Evolutionary conservation across 30 jellyfish, hydroid and myxozoan genomes (phyloP).

Genomic region (Calvadosia cruxmelitensis): DNA sequence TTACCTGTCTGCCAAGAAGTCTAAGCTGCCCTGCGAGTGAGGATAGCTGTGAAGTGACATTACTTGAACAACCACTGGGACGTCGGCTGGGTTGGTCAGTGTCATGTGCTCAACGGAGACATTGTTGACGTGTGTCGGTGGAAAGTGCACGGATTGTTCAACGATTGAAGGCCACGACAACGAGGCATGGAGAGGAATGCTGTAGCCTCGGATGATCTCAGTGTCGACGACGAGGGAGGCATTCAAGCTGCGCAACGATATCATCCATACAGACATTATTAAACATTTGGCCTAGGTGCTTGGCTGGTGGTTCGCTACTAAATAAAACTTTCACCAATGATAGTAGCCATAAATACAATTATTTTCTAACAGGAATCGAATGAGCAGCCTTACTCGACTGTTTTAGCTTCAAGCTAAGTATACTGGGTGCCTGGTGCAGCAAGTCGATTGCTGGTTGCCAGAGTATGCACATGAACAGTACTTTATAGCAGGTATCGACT

Average conservation of each 20-base stretch:
- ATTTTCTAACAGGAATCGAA: no score
- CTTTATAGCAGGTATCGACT: no score
- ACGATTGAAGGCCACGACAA: conserved; percentile 92
- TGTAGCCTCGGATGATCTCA: conserved; percentile 56
- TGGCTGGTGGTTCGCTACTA: no score
- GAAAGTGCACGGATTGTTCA: conserved; percentile 86
- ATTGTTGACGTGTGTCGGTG: conserved; percentile 83
- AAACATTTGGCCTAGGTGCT: no score
- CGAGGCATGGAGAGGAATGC: conserved; percentile 83
- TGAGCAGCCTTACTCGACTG: no score
- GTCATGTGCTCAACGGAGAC: conserved; percentile 55
- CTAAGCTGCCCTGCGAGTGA: conserved; percentile 97
- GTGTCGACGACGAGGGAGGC: conserved; percentile 58
- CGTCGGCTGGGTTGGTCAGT: conserved; percentile 86
- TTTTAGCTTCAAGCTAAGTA: no score
- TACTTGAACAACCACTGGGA: conserved; percentile 79
- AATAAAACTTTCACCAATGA: no score
- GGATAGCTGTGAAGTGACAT: conserved; percentile 75
- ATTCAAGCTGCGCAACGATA: conserved; percentile 74
- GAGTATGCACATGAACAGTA: no score
- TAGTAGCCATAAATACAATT: no score
- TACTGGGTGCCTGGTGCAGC: no score
- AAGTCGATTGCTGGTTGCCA: no score
- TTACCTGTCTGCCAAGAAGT: conserved; percentile 82
- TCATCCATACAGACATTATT: no score